Evolutionary conservation across 2,888 invertebrate genomes (phyloP).

Genomic region (Drosophila lutescens): DNA sequence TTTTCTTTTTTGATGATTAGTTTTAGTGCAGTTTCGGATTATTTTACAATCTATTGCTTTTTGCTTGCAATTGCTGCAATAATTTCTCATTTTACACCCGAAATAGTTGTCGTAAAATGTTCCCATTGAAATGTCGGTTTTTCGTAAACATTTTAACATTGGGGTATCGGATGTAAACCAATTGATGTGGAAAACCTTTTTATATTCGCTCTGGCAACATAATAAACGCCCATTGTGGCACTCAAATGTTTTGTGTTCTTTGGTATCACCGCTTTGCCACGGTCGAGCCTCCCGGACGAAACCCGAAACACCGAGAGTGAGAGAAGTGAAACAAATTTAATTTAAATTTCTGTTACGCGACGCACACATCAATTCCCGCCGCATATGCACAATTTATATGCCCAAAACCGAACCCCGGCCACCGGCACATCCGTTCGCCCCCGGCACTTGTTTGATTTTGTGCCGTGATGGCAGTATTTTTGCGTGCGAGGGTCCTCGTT

Average conservation of each 20-base stretch:
- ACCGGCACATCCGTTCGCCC: constrained; percentile 16
- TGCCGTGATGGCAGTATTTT: constrained; percentile 27
- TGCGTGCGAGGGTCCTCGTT: constrained; percentile 12
- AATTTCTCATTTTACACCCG: neutral
- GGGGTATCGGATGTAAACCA: constrained; percentile 4
- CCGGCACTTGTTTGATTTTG: constrained; percentile 40
- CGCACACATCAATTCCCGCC: constrained; percentile 49
- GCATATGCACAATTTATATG: constrained; percentile 53
- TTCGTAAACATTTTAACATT: neutral
- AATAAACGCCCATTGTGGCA: constrained; percentile 14
- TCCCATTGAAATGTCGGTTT: neutral
- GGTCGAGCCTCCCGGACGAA: constrained; percentile 5
- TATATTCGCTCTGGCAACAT: neutral
- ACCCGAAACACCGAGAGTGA: constrained; percentile 22
- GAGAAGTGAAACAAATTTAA: constrained; percentile 61
- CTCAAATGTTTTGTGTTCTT: constrained; percentile 11
- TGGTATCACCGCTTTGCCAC: constrained; percentile 12
- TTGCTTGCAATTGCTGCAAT: neutral
- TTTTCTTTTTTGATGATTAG: no score
- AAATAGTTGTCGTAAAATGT: neutral
- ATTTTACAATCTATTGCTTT: neutral
- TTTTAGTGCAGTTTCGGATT: neutral
- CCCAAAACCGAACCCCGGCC: constrained; percentile 15
- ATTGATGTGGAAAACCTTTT: constrained; percentile 7
- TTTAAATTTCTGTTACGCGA: constrained; percentile 69